Base-by-base conservation (phyloP, 53 echinoderm and acorn worm species). In the Holothuria scabra region DNA sequence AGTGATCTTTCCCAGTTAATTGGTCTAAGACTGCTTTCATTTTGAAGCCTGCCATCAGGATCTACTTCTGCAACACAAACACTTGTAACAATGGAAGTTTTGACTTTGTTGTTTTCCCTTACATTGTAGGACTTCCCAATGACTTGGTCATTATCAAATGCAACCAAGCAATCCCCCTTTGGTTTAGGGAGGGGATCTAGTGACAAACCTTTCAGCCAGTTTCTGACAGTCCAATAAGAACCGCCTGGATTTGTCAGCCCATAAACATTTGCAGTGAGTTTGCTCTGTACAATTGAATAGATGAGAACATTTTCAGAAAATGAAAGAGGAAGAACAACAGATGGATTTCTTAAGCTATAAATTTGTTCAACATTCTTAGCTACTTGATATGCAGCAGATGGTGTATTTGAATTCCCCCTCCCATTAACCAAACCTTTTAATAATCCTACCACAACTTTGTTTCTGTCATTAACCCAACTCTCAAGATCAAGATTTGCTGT, bases 71-170 rank as follows among this genome's bases (percentile, higher is more conserved):
- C n/a, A n/a, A n/a, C n/a, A n/a, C n/a, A n/a, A n/a, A n/a, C n/a
- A n/a, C n/a, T n/a, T n/a, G n/a, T n/a, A 7, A 82, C 65, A 30
- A 82, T 25, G n/a, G 58, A 49, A 12, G 41, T 66, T 66, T 29
- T 62, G 12, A 82, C 65, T 31, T 66, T 66, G 32, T 26, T 82
- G 32, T 82, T 65, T 19, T 28, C 29, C 35, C 65, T 65, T 66
- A 82, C 65, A 65, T 62, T 59, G 34, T 65, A 82, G 26, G 82
- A 31, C 52, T 82, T 82, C 7, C 82, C 82, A 19, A 82, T 82
- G 5, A 82, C 82, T 82, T 82, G 82, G 32, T 82, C 82, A n/a
- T n/a, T n/a, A n/a, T n/a, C n/a, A n/a, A n/a, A n/a, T n/a, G n/a
- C n/a, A n/a, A n/a, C n/a, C n/a, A 35, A 21, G 24, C 57, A 25